A percentile compares a stretch with the other conserved stretches of the same genome.
These are phyloP conservation scores for Ceyx cyanopectus DNA, from an alignment of 2,113 vertebrate species.

Conservation along the genomic window DNA sequence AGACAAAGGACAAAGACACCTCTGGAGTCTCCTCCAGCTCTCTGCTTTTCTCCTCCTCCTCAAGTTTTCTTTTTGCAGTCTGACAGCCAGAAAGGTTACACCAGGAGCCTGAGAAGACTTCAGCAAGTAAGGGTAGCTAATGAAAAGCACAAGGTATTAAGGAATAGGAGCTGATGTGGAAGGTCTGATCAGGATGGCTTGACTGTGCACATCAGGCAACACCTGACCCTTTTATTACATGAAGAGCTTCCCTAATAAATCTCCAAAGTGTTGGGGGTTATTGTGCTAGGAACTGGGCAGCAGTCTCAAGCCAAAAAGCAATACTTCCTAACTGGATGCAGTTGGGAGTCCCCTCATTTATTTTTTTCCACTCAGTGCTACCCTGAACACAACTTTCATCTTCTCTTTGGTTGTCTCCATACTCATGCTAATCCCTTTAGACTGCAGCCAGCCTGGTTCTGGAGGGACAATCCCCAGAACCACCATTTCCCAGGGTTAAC, in stretches of 20 bases:
- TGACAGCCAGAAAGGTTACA: background rate
- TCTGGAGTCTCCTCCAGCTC: background rate
- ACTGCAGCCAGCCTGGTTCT: background rate
- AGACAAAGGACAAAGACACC: background rate
- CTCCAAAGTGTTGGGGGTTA: background rate
- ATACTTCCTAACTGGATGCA: background rate
- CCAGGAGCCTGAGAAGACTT: background rate
- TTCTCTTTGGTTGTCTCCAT: background rate
- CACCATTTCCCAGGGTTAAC: background rate
- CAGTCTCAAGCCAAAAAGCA: background rate
- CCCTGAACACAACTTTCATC: background rate
- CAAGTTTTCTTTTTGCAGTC: background rate
- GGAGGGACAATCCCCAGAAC: background rate
- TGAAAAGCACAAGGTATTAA: background rate
- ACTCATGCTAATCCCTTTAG: background rate
- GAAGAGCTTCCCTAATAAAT: background rate
- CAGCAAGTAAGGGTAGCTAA: background rate
- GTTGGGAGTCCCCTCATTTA: background rate
- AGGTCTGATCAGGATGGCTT: background rate
- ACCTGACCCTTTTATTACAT: background rate
- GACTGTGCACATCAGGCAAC: background rate
- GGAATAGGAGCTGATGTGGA: background rate
- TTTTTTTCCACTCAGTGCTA: background rate
- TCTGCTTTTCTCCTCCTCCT: background rate
- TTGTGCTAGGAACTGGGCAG: background rate